phyloP scores from a whole-genome alignment of 2,113 vertebrate genomes.

The Porphyrio hochstetteri region DNA sequence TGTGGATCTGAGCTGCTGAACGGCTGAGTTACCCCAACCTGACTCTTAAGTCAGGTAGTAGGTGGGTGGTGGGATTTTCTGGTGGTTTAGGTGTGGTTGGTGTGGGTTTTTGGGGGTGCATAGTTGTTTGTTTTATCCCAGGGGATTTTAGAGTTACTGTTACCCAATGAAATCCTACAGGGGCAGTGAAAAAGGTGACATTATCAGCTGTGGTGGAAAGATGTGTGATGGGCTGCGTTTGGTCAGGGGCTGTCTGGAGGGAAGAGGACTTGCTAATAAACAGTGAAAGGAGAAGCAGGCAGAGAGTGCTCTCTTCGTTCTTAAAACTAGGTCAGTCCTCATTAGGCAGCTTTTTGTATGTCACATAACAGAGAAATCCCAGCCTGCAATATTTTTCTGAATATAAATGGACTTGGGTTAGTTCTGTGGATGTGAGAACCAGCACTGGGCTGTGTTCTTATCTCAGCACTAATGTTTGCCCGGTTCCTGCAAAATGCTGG shows the following conservation, averaged over 20 bases:
- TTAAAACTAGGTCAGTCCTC: neutral
- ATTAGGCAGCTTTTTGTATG: neutral
- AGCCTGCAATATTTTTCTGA: neutral
- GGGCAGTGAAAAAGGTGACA: neutral
- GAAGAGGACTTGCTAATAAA: neutral
- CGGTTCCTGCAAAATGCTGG: neutral
- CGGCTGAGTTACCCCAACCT: neutral
- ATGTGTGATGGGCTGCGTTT: neutral
- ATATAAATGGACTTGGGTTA: neutral
- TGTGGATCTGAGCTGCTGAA: neutral
- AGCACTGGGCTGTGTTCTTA: neutral
- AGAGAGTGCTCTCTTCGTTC: neutral
- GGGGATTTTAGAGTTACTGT: neutral
- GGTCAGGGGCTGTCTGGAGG: neutral
- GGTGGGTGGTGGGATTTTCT: neutral
- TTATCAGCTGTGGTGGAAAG: neutral
- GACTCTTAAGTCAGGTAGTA: neutral
- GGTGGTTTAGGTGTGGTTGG: neutral
- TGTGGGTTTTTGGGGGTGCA: fast-evolving
- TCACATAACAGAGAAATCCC: neutral
- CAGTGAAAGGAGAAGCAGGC: neutral
- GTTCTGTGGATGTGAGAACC: neutral
- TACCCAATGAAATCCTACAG: neutral
- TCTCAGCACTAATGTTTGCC: neutral
- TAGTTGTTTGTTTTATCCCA: neutral